Conservation (phyloP, 92 coral and sea anemone genomes). For the Plumapathes pennacea region DNA sequence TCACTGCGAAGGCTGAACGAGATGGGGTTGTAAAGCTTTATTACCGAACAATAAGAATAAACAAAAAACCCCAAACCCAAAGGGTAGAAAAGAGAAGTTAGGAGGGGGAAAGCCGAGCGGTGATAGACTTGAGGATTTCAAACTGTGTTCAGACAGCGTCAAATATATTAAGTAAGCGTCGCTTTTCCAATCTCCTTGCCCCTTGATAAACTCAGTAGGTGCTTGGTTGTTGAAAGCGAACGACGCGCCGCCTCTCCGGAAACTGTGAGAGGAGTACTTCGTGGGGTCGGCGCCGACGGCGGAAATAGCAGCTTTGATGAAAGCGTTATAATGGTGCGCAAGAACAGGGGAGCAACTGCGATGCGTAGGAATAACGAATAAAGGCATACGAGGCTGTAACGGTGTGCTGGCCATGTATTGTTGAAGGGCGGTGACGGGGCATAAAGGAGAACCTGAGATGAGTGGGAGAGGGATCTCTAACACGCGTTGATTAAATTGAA, state of each 20-base stretch:
- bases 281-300: conserved; percentile 13
- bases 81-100: too few relatives aligned
- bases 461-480: conserved; percentile 48
- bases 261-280: conserved; percentile 29
- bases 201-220: conserved; percentile 25
- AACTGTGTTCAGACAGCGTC: too few relatives aligned
- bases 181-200: conserved; percentile 19
- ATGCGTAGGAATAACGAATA: conserved; percentile 6
- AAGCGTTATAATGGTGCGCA: conserved; percentile 22
- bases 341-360: conserved; percentile 4
- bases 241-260: conserved; percentile 13
- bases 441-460: conserved; percentile 33
- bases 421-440: conserved; percentile 46
- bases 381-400: conserved; percentile 10
- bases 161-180: too few relatives aligned
- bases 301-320: conserved; percentile 11
- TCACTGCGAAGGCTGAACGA: too few relatives aligned
- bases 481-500: conserved; percentile 31
- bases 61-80: too few relatives aligned
- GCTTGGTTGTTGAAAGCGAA: conserved; percentile 7
- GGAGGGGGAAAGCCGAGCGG: too few relatives aligned
- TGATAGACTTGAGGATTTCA: too few relatives aligned
- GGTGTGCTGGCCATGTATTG: conserved; percentile 22
- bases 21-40: too few relatives aligned
- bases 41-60: too few relatives aligned